These are phyloP conservation scores for Poeciliopsis retropinna DNA, from an alignment of 2,113 vertebrate species.

Conservation along the genomic window DNA sequence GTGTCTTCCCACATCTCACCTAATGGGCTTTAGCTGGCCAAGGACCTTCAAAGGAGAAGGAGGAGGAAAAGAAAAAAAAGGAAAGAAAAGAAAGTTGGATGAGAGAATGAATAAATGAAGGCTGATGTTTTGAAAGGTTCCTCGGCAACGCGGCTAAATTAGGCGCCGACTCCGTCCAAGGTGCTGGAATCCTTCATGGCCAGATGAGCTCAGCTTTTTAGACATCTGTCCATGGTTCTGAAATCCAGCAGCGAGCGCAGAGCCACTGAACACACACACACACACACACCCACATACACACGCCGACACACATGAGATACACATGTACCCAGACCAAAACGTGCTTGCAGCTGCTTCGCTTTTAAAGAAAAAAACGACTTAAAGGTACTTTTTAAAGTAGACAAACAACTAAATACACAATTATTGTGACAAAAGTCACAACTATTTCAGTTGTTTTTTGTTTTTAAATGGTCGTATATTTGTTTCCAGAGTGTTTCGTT, in stretches of 20 bases:
- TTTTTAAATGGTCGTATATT: background rate
- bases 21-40: constrained; percentile 29
- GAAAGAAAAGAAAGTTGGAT: background rate
- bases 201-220: constrained; percentile 38
- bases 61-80: background rate
- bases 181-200: constrained; percentile 49
- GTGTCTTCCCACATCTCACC: constrained; percentile 45
- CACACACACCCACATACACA: constrained; percentile 20
- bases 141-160: constrained; percentile 7
- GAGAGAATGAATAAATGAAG: constrained; percentile 39
- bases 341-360: background rate
- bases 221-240: constrained; percentile 56
- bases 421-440: background rate
- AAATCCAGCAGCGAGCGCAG: constrained; percentile 24
- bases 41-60: background rate
- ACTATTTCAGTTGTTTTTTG: too few species aligned
- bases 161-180: constrained; percentile 48
- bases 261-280: constrained; percentile 12
- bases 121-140: constrained; percentile 42
- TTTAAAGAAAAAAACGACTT: background rate
- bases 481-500: background rate
- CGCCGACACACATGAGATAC: background rate
- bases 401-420: background rate
- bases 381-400: background rate
- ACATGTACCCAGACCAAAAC: constrained; percentile 21